Evolutionary conservation across 2,888 invertebrate genomes (phyloP), one percentile per base, ranked within the genome.

Genomic region (Pharmacophagus antenor): DNA sequence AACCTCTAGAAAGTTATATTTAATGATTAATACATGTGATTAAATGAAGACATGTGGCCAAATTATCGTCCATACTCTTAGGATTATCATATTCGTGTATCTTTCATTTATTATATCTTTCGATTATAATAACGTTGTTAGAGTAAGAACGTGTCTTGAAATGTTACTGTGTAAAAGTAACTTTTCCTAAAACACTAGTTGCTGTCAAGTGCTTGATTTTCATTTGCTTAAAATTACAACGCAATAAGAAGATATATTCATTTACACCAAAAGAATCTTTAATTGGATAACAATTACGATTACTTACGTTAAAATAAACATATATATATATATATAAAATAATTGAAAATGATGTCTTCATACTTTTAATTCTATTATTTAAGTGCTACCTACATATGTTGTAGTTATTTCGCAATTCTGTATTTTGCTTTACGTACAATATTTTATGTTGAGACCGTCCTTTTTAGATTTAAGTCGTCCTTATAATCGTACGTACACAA

Each of bases 31-130:
- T 53, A 42, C 44, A 50, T 51, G 58, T 58, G 54, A 58, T 62
- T 58, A 22, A 44, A 20, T 48, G 49, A 82, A 80, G 80, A 87
- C 83, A 84, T 82, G 89, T 82, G 87, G 89, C 89, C 89, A 89
- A 89, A 89, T 87, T 85, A 82, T 82, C 88, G 88, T 88, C 89
- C 89, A 87, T 80, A 71, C 62, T 68, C 70, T 67, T 69, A 69
- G 68, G 25, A 58, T 67, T 68, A 70, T 63, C 65, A 63, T 66
- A 63, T 47, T 60, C 55, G 61, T 67, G 64, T 63, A 62, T 64
- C 50, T 63, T 51, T 48, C 50, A 62, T 62, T 62, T 64, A 61
- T 64, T 57, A 41, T 59, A 60, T 62, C 48, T 58, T 57, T 62
- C 23, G 27, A 61, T 31, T 42, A 10, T 42, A 48, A 7, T 22